phyloP scores from a whole-genome alignment of 2,797 vertebrate genomes.

The Leptodactylus fallax region DNA sequence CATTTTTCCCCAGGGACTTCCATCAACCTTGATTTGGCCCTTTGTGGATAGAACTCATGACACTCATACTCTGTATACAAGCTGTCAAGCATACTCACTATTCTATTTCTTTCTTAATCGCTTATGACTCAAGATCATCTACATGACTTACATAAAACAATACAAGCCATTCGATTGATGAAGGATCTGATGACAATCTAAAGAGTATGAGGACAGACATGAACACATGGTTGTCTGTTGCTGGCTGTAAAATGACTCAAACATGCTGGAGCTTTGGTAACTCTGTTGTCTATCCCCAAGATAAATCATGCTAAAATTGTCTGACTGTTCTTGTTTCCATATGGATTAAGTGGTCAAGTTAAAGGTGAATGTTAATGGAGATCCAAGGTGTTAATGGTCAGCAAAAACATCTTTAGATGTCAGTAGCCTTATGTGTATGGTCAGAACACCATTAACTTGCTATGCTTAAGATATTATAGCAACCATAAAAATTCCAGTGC shows the following conservation, averaged over 20 bases:
- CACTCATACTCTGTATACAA: neutral
- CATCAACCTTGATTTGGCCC: neutral
- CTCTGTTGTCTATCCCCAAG: neutral
- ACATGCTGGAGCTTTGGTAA: neutral
- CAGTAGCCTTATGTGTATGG: neutral
- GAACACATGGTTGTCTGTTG: conserved; percentile 7
- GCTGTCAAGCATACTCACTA: neutral
- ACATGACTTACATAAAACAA: neutral
- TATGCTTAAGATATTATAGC: neutral
- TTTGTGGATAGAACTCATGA: neutral
- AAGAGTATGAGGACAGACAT: neutral
- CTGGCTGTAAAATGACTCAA: neutral
- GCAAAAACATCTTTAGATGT: neutral
- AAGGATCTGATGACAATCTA: neutral
- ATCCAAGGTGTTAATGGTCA: neutral
- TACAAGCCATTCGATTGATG: neutral
- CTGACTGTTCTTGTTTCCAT: neutral
- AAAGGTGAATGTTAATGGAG: neutral
- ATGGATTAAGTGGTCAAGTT: neutral
- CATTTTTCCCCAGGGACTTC: neutral
- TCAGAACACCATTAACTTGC: neutral
- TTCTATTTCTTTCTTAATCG: neutral
- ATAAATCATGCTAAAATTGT: neutral
- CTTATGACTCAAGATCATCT: neutral
- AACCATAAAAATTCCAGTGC: neutral